Conservation (phyloP, 2,113 vertebrate species). For the Datnioides undecimradiatus region DNA sequence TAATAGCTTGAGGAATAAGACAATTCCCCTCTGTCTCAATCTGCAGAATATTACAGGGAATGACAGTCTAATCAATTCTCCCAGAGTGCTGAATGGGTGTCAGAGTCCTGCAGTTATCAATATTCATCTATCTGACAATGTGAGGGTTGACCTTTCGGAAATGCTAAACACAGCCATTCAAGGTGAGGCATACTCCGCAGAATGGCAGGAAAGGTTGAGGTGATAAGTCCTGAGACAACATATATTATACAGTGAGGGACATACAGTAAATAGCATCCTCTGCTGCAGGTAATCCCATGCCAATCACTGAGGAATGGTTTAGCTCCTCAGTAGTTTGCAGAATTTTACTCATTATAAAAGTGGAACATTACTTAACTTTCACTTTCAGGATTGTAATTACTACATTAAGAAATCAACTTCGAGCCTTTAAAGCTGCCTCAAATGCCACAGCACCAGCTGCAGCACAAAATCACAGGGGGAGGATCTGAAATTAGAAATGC, state of each 20-base stretch:
- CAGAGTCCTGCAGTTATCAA: constrained; percentile 84
- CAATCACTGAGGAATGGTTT: constrained; percentile 39
- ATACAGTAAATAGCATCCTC: constrained; percentile 74
- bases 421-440: constrained; percentile 45
- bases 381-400: constrained; percentile 57
- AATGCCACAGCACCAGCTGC: constrained; percentile 65
- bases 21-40: constrained; percentile 82
- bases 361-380: constrained; percentile 45
- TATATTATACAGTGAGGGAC: constrained; percentile 77
- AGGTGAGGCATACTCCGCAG: constrained; percentile 72
- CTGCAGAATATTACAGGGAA: constrained; percentile 79
- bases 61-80: constrained; percentile 84
- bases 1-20: constrained; percentile 77
- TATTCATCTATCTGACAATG: constrained; percentile 84
- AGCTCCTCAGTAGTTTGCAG: not conserved
- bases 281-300: constrained; percentile 66
- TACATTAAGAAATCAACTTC: constrained; percentile 58
- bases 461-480: constrained; percentile 50
- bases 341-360: constrained; percentile 53
- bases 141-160: constrained; percentile 83
- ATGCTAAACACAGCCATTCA: constrained; percentile 84
- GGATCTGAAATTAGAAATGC: constrained; percentile 71
- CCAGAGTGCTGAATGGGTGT: constrained; percentile 75
- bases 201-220: constrained; percentile 83
- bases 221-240: constrained; percentile 82